These are phyloP conservation scores for Triops longicaudatus DNA, from an alignment of 1,140 invertebrate genomes.

Conservation along the genomic window DNA sequence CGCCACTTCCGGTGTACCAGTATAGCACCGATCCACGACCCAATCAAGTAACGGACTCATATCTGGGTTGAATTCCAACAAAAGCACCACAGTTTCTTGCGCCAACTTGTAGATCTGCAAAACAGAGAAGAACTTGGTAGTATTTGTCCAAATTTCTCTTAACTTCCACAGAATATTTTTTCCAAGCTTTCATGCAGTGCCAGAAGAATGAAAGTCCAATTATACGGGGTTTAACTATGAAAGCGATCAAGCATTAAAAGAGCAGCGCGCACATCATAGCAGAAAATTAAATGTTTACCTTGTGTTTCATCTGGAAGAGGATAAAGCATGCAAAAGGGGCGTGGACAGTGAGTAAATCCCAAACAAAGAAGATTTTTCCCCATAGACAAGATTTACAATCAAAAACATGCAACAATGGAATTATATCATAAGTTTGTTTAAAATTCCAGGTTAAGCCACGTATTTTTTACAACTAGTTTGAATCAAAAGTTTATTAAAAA, in stretches of 20 bases:
- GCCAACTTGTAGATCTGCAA: constrained; percentile 76
- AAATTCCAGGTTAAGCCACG: background rate
- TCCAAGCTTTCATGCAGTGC: background rate
- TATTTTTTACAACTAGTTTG: background rate
- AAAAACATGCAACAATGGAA: too few species aligned
- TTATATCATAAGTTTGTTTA: too few species aligned
- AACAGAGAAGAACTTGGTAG: constrained; percentile 21
- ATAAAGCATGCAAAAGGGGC: background rate
- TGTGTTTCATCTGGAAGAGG: constrained; percentile 1
- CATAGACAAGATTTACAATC: background rate
- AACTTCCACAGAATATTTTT: background rate
- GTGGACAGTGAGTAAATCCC: background rate
- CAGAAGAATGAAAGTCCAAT: background rate
- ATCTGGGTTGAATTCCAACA: constrained; percentile 94
- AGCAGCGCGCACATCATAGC: too few species aligned
- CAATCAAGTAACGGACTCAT: constrained; percentile 87
- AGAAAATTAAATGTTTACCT: background rate
- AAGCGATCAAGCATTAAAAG: background rate
- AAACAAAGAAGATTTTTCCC: background rate
- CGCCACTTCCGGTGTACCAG: constrained; percentile 75
- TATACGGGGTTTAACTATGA: background rate
- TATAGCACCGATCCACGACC: constrained; percentile 96
- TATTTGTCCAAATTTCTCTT: background rate
- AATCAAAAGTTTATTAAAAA: too few species aligned
- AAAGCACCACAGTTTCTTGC: constrained; percentile 83